Conservation (phyloP, 2,888 invertebrate species). For the Papilio demoleus region DNA sequence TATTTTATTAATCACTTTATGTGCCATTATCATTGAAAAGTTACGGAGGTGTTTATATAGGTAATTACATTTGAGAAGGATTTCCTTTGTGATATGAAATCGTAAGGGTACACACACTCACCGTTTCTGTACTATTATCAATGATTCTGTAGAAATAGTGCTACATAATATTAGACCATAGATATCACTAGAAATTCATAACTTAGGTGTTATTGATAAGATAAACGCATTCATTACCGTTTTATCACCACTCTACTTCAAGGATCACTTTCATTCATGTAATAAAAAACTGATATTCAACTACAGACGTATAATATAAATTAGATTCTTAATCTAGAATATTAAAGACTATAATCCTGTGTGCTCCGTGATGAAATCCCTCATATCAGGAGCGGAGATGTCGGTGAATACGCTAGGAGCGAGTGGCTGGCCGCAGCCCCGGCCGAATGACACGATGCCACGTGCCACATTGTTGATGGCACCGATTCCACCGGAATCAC, state of each 20-base stretch:
- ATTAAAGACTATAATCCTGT: conserved; percentile 53
- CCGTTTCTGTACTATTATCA: too few relatives aligned
- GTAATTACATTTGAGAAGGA: too few relatives aligned
- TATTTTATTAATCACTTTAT: not conserved
- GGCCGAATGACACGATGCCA: conserved; percentile 69
- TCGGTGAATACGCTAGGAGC: conserved; percentile 68
- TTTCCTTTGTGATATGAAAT: not conserved
- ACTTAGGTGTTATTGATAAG: not conserved
- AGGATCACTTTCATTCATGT: not conserved
- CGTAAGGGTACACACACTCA: too few relatives aligned
- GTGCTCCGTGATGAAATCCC: conserved; percentile 60
- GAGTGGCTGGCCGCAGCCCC: conserved; percentile 64
- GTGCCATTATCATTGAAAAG: conserved; percentile 1
- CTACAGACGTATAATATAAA: conserved; percentile 11
- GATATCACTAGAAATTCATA: not conserved
- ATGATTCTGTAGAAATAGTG: too few relatives aligned
- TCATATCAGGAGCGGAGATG: conserved; percentile 58
- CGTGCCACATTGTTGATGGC: conserved; percentile 64
- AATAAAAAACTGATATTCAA: not conserved
- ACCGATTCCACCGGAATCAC: conserved; percentile 70
- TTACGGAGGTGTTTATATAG: not conserved
- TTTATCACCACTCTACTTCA: too few relatives aligned
- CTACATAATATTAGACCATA: too few relatives aligned
- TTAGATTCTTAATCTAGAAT: not conserved
- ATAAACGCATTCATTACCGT: too few relatives aligned